These are phyloP conservation scores for Orchestes rusci DNA, from an alignment of 2,888 invertebrate genomes.

Conservation along the genomic window DNA sequence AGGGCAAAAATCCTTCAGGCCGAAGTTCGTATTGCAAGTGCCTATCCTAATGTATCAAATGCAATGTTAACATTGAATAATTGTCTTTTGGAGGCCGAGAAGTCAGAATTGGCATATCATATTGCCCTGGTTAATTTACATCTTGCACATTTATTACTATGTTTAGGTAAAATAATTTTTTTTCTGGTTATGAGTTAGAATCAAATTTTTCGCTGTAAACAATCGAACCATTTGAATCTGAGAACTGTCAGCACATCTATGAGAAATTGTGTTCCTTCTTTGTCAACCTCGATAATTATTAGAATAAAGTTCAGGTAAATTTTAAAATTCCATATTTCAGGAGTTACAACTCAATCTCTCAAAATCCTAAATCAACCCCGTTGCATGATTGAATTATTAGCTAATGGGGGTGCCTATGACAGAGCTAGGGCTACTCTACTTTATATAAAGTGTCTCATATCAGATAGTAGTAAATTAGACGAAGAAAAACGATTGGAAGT, in stretches of 20 bases:
- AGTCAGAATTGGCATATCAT: conserved; percentile 71
- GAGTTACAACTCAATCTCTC: conserved; percentile 69
- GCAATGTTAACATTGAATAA: conserved; percentile 51
- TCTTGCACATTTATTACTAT: conserved; percentile 68
- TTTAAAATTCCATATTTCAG: too few species aligned
- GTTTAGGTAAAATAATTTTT: conserved; percentile 10
- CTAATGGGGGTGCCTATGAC: conserved; percentile 77
- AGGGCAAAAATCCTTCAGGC: conserved; percentile 63
- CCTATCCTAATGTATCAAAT: conserved; percentile 42
- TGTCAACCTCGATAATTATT: too few species aligned
- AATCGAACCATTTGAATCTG: too few species aligned
- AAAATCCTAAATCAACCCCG: conserved; percentile 51
- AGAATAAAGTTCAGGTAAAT: too few species aligned
- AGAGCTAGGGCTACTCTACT: conserved; percentile 68
- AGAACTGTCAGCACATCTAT: too few species aligned
- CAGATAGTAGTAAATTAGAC: conserved; percentile 48
- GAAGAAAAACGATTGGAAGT: conserved; percentile 48
- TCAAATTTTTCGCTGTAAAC: too few species aligned
- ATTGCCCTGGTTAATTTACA: conserved; percentile 69
- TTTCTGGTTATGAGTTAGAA: not conserved
- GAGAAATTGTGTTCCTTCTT: too few species aligned
- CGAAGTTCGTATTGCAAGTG: conserved; percentile 52
- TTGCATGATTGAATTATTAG: conserved; percentile 49
- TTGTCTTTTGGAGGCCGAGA: conserved; percentile 66
- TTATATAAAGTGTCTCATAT: conserved; percentile 71